Base-by-base conservation (phyloP, 1,140 invertebrate species). In the Archivesica marissinica region DNA sequence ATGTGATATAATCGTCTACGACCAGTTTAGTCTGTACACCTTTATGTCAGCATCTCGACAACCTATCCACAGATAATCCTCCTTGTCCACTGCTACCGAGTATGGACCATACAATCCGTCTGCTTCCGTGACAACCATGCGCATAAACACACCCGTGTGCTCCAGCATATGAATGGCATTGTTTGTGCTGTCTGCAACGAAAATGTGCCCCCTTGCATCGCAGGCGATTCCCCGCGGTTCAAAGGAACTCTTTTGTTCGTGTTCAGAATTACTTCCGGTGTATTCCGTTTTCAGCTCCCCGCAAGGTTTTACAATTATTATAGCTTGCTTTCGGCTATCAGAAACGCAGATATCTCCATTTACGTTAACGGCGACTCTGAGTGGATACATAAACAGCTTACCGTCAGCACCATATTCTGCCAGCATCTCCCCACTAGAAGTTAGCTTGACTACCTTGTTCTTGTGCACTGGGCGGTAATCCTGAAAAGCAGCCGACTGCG, bases 221-320 rank as follows among this genome's bases (percentile, higher is more conserved):
- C 81, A 84, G 15, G 81, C 70, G 17, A 84, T 75, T 25, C 81
- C 81, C n/a, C 81, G 81, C 25, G 81, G 81, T 41, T 84, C 81
- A 25, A 84, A 84, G 3, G 33, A 23, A 11, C 17, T 54, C 39
- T 76, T 68, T 25, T 38, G 50, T 44, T 54, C 39, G 23, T 76
- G 44, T 6, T 56, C 74, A 13, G 77, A 64, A 13, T 20, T 17
- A 23, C 9, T 44, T 38, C 70, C 70, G 28, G 20, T 47, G 28
- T 84, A 84, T n/a, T 75, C 72, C 20, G 70, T 66, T 38, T 84
- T 84, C 1, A 84, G 41, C 28, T 75, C 72, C 0, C 81, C 81
- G 28, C 39, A 35, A 33, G 28, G 23, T 47, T 84, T 84, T n/a
- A 84, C 54, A 52, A 84, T 76, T 13, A 84, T 17, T 4, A 84